A percentile compares a stretch with the other conserved stretches of the same genome.
These are phyloP conservation scores for Mechanitis mazaeus DNA, from an alignment of 2,888 invertebrate species.

Conservation along the genomic window DNA sequence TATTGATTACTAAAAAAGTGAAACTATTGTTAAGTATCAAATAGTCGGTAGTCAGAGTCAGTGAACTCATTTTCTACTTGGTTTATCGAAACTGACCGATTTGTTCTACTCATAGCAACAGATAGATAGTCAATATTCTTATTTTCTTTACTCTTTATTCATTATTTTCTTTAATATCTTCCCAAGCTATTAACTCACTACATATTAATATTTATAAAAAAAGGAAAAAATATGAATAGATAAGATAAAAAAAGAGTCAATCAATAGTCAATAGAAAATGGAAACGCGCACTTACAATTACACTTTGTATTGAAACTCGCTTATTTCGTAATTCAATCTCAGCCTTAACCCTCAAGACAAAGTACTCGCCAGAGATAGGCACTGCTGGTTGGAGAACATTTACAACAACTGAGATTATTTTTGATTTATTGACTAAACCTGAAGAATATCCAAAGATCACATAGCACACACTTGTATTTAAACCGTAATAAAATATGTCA, in stretches of 20 bases:
- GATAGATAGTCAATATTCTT: not conserved
- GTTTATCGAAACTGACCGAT: constrained; percentile 54
- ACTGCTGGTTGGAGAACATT: constrained; percentile 13
- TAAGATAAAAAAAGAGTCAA: too few species aligned
- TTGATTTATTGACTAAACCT: constrained; percentile 22
- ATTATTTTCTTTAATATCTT: too few species aligned
- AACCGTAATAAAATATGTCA: not conserved
- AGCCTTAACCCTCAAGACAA: not conserved
- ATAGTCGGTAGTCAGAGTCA: constrained; percentile 45
- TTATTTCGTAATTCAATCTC: constrained; percentile 2
- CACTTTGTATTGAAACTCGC: constrained; percentile 3
- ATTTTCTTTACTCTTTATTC: too few species aligned
- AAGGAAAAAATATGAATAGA: too few species aligned
- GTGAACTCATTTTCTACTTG: constrained; percentile 46
- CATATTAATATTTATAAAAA: too few species aligned
- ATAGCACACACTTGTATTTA: not conserved
- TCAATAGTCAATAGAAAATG: not conserved
- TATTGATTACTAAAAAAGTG: constrained; percentile 14
- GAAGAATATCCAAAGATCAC: not conserved
- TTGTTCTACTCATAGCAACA: constrained; percentile 42
- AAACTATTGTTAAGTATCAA: constrained; percentile 40
- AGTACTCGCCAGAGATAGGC: not conserved
- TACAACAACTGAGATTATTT: constrained; percentile 21
- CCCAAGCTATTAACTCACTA: too few species aligned
- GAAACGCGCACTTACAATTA: not conserved